Base-by-base conservation (phyloP, 2,888 invertebrate species). In the Galerucella pusilla region DNA sequence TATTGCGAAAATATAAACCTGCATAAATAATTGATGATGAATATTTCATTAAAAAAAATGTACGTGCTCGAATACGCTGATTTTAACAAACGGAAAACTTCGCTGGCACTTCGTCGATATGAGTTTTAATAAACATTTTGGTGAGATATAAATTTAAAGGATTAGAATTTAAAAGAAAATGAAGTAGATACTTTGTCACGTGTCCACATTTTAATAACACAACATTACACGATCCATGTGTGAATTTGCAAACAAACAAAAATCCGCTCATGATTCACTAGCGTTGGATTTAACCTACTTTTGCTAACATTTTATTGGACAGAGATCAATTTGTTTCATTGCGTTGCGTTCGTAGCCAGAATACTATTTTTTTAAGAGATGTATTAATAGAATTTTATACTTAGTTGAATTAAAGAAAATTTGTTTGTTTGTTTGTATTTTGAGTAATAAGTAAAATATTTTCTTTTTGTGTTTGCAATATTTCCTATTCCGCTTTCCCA, bases 201-300 rank as follows among this genome's bases (percentile, higher is more conserved):
- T 57, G 57, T 57, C 20, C 10, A 20, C 16, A 16, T 57, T 57
- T 10, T 57, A 20, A 57, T 20, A 20, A 16, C 54, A 57, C 20
- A 57, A 57, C 20, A 57, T 57, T 9, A 57, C 20, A 20, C 16
- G 7, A 4, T 20, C 57, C 57, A 57, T 57, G 57, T 57, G 57
- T 10, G 57, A 57, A 57, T 57, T 57, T 57, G 20, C 16, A 57
- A 57, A 57, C 57, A 57, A 16, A 57, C 57, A n/a, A 20, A 16
- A 57, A 35, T 7, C 35, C 35, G 35, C 6, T 35, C 57, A 57
- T 57, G 57, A 57, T 57, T 57, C 57, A 57, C 57, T 14, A 52
- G 6, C 4, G 52, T 52, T 52, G 52, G n/a, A 52, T 57, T 57
- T 57, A 57, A 57, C 57, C 57, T 57, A 57, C 57, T 57, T 57